A percentile compares a stretch with the other conserved stretches of the same genome.
Conservation (phyloP, 2,113 vertebrate species). For the Apus apus region DNA sequence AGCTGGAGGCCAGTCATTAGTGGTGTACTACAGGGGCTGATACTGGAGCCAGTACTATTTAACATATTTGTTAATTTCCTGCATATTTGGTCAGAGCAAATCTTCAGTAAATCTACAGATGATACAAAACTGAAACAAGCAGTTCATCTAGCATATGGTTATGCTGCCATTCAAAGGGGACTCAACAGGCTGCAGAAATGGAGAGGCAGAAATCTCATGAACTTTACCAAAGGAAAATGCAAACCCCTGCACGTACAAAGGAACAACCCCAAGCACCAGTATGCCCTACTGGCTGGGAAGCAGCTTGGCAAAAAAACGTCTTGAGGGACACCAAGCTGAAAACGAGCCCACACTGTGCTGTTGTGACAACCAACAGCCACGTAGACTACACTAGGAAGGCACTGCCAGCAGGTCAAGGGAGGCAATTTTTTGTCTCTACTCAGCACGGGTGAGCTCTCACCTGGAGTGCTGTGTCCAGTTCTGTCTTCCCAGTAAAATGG, state of each 20-base stretch:
- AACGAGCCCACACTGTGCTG: fast-evolving
- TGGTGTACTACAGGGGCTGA: neutral
- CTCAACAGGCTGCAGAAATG: neutral
- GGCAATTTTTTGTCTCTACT: neutral
- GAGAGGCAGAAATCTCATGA: neutral
- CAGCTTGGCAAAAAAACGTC: neutral
- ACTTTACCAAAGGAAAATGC: neutral
- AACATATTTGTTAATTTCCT: neutral
- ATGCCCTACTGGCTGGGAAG: neutral
- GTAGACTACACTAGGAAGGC: neutral
- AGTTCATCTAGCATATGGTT: neutral
- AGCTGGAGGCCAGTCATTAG: neutral
- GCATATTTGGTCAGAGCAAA: neutral
- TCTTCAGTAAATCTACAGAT: neutral
- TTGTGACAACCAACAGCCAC: neutral
- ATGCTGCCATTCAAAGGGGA: neutral
- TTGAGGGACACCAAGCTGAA: neutral
- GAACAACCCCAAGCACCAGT: neutral
- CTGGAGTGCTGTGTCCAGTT: neutral
- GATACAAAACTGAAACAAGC: neutral
- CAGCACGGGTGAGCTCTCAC: neutral
- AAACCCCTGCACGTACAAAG: neutral
- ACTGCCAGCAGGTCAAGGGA: neutral
- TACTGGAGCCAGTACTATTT: neutral
- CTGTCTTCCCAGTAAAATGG: neutral